Evolutionary conservation across 2,113 vertebrate genomes (phyloP), one percentile per base, ranked within the genome.

Genomic region (Cyprinodon variegatus): DNA sequence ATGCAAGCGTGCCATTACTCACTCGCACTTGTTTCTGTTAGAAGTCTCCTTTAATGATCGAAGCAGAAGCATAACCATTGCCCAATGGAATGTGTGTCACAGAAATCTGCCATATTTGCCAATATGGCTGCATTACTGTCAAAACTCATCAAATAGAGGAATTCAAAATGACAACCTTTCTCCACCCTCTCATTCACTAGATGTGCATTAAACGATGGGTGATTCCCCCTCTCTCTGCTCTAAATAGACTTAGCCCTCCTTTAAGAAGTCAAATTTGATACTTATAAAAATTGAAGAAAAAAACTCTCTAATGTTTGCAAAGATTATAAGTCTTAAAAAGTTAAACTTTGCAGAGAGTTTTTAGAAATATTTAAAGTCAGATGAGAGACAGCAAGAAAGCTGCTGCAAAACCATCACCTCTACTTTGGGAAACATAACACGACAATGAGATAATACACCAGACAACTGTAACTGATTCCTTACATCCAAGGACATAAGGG

Each of bases 61-160:
- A 57, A 85, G 90, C 87, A 88, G 80, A 90, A 82, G 89, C 87
- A 88, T 82, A 92, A 87, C 85, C 89, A 78, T 83, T 85, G 79
- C 87, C 86, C 86, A 87, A 72, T 92, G 87, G 89, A 88, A 89
- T 72, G 85, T 77, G 82, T 91, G 87, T 90, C 89, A 87, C 69
- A 91, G 84, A 91, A 93, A 92, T 93, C 87, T 90, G 89, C 86
- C 86, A 83, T 76, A 86, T 92, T 91, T 86, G 89, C 89, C 88
- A 85, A 86, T 90, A 88, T 87, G 90, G 91, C 84, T 83, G 90
- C 84, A 91, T 94, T 92, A 92, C 87, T 91, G 92, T 94, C 92
- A 92, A 88, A 90, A 82, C 84, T 86, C 79, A 89, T 93, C 87
- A 92, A 84, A 88, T 85, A 74, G 79, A 90, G 78, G 43, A 83